Evolutionary conservation across 2,113 vertebrate species (phyloP), one percentile per base, ranked within the genome.

Genomic region (Stigmatopora nigra): DNA sequence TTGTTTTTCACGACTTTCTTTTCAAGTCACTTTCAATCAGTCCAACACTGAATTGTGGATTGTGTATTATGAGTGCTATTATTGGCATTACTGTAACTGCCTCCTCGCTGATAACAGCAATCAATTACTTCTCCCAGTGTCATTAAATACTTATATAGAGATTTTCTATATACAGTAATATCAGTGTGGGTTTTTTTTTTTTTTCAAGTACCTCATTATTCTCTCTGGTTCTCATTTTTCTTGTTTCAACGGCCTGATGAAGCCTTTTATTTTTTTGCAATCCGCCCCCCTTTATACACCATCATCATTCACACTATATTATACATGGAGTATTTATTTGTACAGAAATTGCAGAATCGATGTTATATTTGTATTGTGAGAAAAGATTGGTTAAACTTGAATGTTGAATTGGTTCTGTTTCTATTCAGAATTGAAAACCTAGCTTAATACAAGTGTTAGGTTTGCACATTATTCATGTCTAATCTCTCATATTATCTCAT

Each of bases 61-160:
- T 77, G 71, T 73, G 68, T 68, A 75, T 81, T 70, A 76, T 61
- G 66, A 65, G 53, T 61, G 61, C 78, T 68, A 76, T 82, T 83
- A 82, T 86, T 80, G 80, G 73, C 58, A 76, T 80, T 80, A 82
- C 77, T 76, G 80, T 82, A 83, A 84, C 80, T 76, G 73, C 75
- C 73, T 57, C 78, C 74, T 73, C 75, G 66, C 72, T 74, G 81
- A 85, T 85, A 84, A 82, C 82, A 79, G 74, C 75, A 80, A 87
- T 87, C 82, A 83, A 69, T 80, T 78, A 71, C 77, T 83, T 79
- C 69, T 82, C 76, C 51, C 48, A 55, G 57, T 71, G 75, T 71
- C 72, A 74, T 77, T 65, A 67, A 46, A 45, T 64, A 14, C 62
- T 58, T 31, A 31, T 31, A 61, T 61, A 74, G 67, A 62, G 65